A percentile compares a stretch with the other conserved stretches of the same genome.
Conservation (phyloP, 1,140 invertebrate species). For the Cepaea nemoralis region DNA sequence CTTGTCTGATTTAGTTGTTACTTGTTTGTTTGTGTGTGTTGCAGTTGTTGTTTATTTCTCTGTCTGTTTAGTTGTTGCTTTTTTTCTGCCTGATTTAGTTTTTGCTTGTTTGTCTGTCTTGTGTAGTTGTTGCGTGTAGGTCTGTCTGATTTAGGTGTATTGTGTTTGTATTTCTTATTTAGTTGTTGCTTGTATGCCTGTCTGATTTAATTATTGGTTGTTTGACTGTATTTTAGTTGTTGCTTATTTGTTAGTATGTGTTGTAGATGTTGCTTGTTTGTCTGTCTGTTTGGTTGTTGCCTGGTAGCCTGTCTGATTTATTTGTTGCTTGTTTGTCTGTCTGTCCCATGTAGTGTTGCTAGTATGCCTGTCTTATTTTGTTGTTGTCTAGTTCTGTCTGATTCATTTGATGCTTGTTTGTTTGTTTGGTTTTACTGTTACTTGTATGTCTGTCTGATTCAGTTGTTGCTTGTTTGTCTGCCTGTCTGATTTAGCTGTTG, state of each 20-base stretch:
- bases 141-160: not conserved
- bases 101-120: not conserved
- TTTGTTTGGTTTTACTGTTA: not conserved
- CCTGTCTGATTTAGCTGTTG: not conserved
- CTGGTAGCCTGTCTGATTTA: not conserved
- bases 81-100: not conserved
- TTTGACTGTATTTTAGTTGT: not conserved
- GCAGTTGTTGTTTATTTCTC: not conserved
- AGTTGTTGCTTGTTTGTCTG: no score
- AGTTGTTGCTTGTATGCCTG: no score
- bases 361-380: not conserved
- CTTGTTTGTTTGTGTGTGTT: slow-evolving; percentile 17
- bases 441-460: not conserved
- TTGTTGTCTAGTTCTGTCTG: not conserved
- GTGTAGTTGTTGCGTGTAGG: not conserved
- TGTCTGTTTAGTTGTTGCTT: not conserved
- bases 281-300: not conserved
- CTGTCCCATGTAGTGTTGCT: not conserved
- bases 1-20: no score
- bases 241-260: not conserved
- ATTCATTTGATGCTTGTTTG: not conserved
- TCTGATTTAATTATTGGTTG: not conserved
- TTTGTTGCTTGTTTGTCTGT: no score
- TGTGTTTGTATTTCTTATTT: not conserved
- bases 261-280: not conserved